A percentile compares a stretch with the other conserved stretches of the same genome.
phyloP scores from a whole-genome alignment of 2,888 invertebrate genomes.

The Lathronympha strigana region DNA sequence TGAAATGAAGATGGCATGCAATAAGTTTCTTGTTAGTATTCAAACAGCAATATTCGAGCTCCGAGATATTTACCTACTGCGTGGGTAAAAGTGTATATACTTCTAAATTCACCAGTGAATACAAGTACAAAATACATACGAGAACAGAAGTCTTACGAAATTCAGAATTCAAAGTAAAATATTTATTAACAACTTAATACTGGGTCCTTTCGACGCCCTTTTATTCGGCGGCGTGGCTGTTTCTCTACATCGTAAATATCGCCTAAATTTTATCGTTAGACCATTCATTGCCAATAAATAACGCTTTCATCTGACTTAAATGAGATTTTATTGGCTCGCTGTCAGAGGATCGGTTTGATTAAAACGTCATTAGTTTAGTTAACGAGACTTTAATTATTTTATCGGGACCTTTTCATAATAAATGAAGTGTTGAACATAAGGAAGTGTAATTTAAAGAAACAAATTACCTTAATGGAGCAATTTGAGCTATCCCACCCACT shows the following conservation, averaged over 20 bases:
- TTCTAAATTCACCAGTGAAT: constrained; percentile 4
- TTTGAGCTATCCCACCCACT: neutral
- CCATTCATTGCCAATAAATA: constrained; percentile 46
- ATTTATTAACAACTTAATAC: neutral
- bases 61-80: neutral
- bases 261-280: constrained; percentile 25
- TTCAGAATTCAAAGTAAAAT: neutral
- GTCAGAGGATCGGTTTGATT: constrained; percentile 49
- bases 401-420: constrained; percentile 24
- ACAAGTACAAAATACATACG: neutral
- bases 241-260: constrained; percentile 39
- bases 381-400: constrained; percentile 39
- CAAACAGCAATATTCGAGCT: constrained; percentile 10
- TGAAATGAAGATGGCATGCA: constrained; percentile 13
- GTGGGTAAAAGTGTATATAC: neutral
- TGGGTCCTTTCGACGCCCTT: constrained; percentile 19
- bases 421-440: constrained; percentile 17
- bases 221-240: constrained; percentile 38
- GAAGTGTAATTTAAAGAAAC: constrained; percentile 2
- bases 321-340: constrained; percentile 47
- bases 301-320: constrained; percentile 48
- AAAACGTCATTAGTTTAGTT: constrained; percentile 48
- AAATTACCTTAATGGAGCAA: neutral
- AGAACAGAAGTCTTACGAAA: neutral
- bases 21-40: constrained; percentile 21